Conservation (phyloP, 2,888 invertebrate genomes). For the Iphiclides podalirius region DNA sequence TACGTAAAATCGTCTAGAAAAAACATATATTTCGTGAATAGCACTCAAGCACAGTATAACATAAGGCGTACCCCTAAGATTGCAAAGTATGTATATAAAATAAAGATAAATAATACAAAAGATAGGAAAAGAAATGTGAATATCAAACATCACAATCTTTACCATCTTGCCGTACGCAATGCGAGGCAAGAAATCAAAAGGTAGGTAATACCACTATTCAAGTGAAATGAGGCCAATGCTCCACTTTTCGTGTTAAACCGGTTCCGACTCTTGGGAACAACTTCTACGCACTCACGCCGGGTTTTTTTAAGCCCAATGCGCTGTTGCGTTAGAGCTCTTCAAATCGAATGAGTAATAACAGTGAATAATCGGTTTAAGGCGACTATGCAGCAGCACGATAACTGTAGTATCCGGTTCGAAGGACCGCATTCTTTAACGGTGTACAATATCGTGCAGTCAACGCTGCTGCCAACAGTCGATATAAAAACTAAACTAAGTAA, state of each 20-base stretch:
- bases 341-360: constrained; percentile 20
- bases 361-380: constrained; percentile 17
- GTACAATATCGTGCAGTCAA: constrained; percentile 1
- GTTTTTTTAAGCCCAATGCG: constrained; percentile 8
- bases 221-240: constrained; percentile 67
- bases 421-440: constrained; percentile 19
- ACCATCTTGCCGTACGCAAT: neutral
- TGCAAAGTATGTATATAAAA: too few species aligned
- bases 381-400: constrained; percentile 1
- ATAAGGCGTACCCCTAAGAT: too few species aligned
- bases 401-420: constrained; percentile 14
- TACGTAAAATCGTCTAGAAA: too few species aligned
- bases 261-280: constrained; percentile 45
- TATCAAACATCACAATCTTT: neutral
- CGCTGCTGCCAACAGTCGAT: neutral
- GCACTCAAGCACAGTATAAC: too few species aligned
- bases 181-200: constrained; percentile 57
- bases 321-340: constrained; percentile 7
- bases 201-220: constrained; percentile 45
- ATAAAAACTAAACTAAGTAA: neutral
- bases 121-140: neutral
- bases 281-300: constrained; percentile 28
- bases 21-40: too few species aligned
- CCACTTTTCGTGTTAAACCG: constrained; percentile 66
- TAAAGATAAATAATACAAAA: too few species aligned